Conservation (phyloP, 2,797 vertebrate species). For the Bradypodion ventrale region DNA sequence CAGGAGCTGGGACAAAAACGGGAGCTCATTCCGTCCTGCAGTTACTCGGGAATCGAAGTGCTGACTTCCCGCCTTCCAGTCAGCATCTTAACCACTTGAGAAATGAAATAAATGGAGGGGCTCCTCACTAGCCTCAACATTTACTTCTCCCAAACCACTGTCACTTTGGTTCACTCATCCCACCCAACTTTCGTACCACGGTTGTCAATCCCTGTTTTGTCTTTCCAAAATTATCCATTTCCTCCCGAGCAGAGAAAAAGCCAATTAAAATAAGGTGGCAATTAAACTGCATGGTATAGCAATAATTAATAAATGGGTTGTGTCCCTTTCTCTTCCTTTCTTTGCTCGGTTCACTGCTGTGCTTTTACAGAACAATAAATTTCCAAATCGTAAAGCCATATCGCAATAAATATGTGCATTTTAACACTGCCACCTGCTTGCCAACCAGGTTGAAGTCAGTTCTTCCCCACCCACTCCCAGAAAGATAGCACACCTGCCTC, state of each 20-base stretch:
- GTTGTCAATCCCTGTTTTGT: not conserved
- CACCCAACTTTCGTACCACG: not conserved
- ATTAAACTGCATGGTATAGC: not conserved
- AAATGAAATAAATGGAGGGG: not conserved
- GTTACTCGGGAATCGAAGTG: too few species aligned
- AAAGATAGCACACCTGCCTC: constrained; percentile 16
- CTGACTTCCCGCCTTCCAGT: too few species aligned
- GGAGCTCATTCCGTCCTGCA: too few species aligned
- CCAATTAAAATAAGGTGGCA: not conserved
- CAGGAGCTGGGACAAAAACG: too few species aligned
- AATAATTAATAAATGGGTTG: not conserved
- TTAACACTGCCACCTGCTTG: constrained; percentile 39
- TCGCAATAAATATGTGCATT: constrained; percentile 42
- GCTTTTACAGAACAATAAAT: constrained; percentile 32
- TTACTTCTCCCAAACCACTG: not conserved
- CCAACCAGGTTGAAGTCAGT: not conserved
- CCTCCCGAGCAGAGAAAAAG: not conserved
- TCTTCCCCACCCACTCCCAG: not conserved
- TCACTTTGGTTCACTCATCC: not conserved
- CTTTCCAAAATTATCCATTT: not conserved
- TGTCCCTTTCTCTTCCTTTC: not conserved
- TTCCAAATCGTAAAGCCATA: constrained; percentile 41
- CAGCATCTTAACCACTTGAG: too few species aligned
- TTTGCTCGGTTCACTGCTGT: constrained; percentile 9
- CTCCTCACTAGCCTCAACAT: not conserved